Evolutionary conservation across 1,140 invertebrate genomes (phyloP), one percentile per base, ranked within the genome.

Genomic region (Phenacoccus solenopsis): DNA sequence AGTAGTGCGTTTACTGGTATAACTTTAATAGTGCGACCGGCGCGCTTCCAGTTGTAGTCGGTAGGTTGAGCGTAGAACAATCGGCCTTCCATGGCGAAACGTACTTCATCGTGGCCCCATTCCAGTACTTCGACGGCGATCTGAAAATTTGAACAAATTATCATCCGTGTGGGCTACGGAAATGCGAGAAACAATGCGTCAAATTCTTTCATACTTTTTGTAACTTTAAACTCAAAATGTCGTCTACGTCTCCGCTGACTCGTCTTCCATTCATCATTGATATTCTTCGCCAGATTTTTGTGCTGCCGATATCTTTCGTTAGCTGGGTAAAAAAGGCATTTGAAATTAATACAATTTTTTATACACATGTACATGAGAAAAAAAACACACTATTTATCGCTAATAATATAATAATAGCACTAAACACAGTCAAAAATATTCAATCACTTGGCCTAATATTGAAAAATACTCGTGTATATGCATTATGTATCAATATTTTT

Each of bases 91-190:
- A 94, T 84, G 69, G 91, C 86, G 76, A 96, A 94, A 76, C 87
- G 86, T 1, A 90, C 90, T 78, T 91, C 89, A 77, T 96, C 93
- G 74, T 94, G 91, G 78, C 88, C 89, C 94, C 94, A 96, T 74
- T 94, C 91, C 70, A 96, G 80, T 0, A 94, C 85, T 77, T 96
- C 93, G 68, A 96, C 87, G 69, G 93, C 93, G 83, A 95, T 90
- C 86, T 89, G 74, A 24, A 75, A 9, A 49, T n/a, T n/a, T n/a
- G n/a, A n/a, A n/a, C n/a, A n/a, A n/a, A n/a, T n/a, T n/a, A n/a
- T n/a, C n/a, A n/a, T n/a, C n/a, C n/a, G n/a, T n/a, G n/a, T n/a
- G n/a, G n/a, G n/a, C n/a, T n/a, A n/a, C n/a, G n/a, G n/a, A n/a
- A n/a, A n/a, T n/a, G n/a, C n/a, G n/a, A n/a, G n/a, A n/a, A n/a